A percentile compares a stretch with the other conserved stretches of the same genome.
Conservation (phyloP, 2,888 invertebrate species). For the Caenorhabditis sp. region DNA sequence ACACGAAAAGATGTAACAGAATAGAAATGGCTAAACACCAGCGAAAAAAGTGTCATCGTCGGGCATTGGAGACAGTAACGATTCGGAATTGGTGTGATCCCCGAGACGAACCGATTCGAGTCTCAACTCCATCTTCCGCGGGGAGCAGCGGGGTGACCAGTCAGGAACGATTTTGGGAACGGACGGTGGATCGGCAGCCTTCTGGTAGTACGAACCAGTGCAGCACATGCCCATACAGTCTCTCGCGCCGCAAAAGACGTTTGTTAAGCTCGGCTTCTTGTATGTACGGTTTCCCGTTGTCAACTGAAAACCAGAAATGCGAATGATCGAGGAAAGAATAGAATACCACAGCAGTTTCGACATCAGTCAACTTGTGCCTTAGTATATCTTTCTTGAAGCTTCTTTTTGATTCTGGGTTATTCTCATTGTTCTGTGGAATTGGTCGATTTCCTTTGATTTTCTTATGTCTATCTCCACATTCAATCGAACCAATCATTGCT, state of each 20-base stretch:
- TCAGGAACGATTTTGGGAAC: neutral
- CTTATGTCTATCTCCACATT: neutral
- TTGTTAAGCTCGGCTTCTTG: neutral
- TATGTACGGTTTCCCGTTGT: no score
- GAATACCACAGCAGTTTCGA: constrained; percentile 25
- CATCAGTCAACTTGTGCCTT: neutral
- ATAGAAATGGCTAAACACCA: neutral
- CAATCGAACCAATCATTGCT: neutral
- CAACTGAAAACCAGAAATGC: no score
- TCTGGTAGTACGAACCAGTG: constrained; percentile 11
- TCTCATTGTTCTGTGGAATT: no score
- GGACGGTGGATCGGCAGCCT: neutral
- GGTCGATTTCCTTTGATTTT: no score
- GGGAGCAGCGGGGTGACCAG: no score
- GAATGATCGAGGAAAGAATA: no score
- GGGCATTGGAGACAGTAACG: neutral
- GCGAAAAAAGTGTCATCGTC: neutral
- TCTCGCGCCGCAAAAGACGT: constrained; percentile 14
- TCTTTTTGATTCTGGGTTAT: neutral
- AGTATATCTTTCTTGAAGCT: neutral
- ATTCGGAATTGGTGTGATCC: neutral
- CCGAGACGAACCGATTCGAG: no score
- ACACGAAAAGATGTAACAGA: neutral
- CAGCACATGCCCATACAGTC: constrained; percentile 38
- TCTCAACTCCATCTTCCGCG: no score